Evolutionary conservation across 2,113 vertebrate genomes (phyloP).

Genomic region (Butastur rufipennis): DNA sequence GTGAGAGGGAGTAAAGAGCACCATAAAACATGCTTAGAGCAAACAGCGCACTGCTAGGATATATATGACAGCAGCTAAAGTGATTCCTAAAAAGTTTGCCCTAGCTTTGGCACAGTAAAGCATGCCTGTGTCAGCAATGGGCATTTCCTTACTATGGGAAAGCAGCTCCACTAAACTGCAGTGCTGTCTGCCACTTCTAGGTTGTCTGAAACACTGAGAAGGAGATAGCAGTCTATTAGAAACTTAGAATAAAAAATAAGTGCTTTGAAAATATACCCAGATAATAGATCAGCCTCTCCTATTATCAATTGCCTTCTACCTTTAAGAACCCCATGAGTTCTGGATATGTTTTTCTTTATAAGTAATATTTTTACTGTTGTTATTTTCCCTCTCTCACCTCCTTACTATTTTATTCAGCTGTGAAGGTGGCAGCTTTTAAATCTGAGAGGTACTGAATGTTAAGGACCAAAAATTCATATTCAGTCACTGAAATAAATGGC

Average conservation of each 20-base stretch:
- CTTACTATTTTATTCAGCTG: neutral
- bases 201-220: neutral
- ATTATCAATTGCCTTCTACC: neutral
- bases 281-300: neutral
- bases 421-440: neutral
- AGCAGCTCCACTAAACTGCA: neutral
- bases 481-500: neutral
- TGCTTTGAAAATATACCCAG: neutral
- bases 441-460: neutral
- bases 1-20: neutral
- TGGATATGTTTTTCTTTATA: neutral
- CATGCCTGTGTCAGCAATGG: neutral
- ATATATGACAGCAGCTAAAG: neutral
- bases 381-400: neutral
- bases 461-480: neutral
- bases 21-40: neutral
- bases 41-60: neutral
- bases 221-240: neutral
- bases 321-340: neutral
- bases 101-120: neutral
- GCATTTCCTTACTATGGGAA: neutral
- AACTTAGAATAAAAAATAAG: neutral
- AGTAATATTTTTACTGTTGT: neutral
- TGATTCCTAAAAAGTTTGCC: neutral
- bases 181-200: neutral